Evolutionary conservation across 2,113 vertebrate genomes (phyloP).

Genomic region (Elephas maximus): DNA sequence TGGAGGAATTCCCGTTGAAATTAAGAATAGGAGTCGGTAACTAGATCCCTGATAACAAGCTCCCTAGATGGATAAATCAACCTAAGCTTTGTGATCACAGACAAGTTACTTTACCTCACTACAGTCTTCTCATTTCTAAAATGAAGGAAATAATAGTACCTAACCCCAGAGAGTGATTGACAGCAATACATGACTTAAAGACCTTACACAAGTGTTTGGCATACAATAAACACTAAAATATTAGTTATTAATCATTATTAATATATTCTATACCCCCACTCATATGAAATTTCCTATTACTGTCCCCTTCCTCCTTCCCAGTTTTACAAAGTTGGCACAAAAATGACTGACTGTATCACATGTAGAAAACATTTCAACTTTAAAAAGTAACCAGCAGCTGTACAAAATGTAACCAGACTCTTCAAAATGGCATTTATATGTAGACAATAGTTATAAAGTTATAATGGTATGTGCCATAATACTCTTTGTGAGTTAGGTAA

Average conservation of each 20-base stretch:
- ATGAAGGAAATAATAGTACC: not conserved
- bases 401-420: not conserved
- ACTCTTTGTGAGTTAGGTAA: not conserved
- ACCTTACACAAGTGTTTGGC: not conserved
- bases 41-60: not conserved
- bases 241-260: not conserved
- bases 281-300: not conserved
- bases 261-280: not conserved
- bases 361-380: not conserved
- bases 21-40: not conserved
- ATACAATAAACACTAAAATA: not conserved
- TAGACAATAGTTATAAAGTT: not conserved
- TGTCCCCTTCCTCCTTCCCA: not conserved
- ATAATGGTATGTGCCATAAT: not conserved
- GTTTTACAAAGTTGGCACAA: not conserved
- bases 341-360: not conserved
- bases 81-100: not conserved
- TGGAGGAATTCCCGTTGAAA: not conserved
- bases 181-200: not conserved
- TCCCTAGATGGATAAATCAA: not conserved
- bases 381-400: not conserved
- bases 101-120: not conserved
- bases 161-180: not conserved
- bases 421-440: not conserved
- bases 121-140: not conserved